Percentiles rank a stretch among this genome's conserved stretches.
Conservation (phyloP, 2,888 invertebrate genomes). For the Nematopogon swammerdamellus region DNA sequence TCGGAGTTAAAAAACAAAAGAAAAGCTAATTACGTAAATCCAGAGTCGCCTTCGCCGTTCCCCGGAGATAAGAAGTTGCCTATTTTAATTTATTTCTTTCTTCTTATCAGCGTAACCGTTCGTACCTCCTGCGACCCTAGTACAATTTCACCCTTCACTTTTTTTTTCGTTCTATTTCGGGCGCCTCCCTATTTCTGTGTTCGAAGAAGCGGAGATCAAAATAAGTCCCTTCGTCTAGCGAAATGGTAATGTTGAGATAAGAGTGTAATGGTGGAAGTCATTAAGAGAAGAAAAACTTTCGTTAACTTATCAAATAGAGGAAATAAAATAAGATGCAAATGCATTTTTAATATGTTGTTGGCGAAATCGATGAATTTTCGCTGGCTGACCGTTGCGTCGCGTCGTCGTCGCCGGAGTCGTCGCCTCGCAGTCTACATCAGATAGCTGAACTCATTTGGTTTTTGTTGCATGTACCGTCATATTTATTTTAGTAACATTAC, state of each 20-base stretch:
- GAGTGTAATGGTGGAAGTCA: constrained; percentile 41
- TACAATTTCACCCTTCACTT: constrained; percentile 37
- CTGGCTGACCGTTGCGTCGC: background rate
- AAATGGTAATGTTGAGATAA: constrained; percentile 40
- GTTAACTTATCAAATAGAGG: constrained; percentile 10
- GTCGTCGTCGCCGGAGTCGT: too few species aligned
- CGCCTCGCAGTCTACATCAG: too few species aligned
- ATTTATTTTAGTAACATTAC: too few species aligned
- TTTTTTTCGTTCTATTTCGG: constrained; percentile 21
- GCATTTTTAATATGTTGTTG: constrained; percentile 32
- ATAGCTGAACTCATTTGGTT: too few species aligned
- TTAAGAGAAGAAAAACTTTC: constrained; percentile 25
- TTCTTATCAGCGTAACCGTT: constrained; percentile 37
- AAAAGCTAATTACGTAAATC: constrained; percentile 49
- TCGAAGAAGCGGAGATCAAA: constrained; percentile 12
- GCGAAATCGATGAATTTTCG: background rate
- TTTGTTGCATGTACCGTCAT: too few species aligned
- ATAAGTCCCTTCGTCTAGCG: constrained; percentile 26
- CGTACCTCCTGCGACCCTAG: constrained; percentile 20
- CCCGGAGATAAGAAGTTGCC: constrained; percentile 28
- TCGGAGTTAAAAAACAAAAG: constrained; percentile 24
- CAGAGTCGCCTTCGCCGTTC: constrained; percentile 19
- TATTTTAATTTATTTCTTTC: constrained; percentile 28
- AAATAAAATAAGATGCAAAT: constrained; percentile 25
- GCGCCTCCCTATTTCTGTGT: constrained; percentile 12